Evolutionary conservation across 2,888 invertebrate genomes (phyloP).

Genomic region (Osmoderma eremita): DNA sequence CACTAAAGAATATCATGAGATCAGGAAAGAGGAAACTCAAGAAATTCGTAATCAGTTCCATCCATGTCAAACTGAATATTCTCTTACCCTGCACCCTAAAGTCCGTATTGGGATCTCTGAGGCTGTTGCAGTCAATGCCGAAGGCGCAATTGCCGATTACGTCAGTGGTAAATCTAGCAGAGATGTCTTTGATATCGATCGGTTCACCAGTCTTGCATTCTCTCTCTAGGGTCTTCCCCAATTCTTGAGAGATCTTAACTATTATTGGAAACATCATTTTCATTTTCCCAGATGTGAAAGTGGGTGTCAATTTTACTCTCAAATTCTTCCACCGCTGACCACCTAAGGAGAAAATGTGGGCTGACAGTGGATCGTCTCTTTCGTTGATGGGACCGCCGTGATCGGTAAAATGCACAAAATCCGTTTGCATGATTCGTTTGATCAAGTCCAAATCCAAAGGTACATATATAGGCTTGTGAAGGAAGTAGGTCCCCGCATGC

Average conservation of each 20-base stretch:
- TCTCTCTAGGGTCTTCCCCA: constrained; percentile 38
- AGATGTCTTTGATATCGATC: constrained; percentile 60
- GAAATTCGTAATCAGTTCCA: constrained; percentile 29
- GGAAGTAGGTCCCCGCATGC: constrained; percentile 50
- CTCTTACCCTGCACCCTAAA: constrained; percentile 58
- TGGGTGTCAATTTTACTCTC: constrained; percentile 44
- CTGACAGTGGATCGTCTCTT: constrained; percentile 67
- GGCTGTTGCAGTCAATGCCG: constrained; percentile 69
- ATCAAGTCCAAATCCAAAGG: constrained; percentile 50
- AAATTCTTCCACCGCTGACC: constrained; percentile 68
- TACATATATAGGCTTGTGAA: constrained; percentile 45
- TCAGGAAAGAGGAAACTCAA: constrained; percentile 46
- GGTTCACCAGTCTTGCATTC: constrained; percentile 2
- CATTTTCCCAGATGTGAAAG: constrained; percentile 48
- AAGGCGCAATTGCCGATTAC: constrained; percentile 70
- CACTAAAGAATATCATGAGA: constrained; percentile 46
- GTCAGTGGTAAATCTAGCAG: constrained; percentile 68
- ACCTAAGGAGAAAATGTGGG: constrained; percentile 67
- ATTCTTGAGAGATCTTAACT: constrained; percentile 28
- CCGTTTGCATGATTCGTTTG: constrained; percentile 66
- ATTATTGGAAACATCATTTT: constrained; percentile 46
- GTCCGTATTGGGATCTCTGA: constrained; percentile 65
- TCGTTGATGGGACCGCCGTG: constrained; percentile 69
- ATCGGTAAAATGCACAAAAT: constrained; percentile 70
- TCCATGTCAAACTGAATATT: constrained; percentile 43